phyloP scores from a whole-genome alignment of 2,797 vertebrate genomes.

The Cheirogaleus major region DNA sequence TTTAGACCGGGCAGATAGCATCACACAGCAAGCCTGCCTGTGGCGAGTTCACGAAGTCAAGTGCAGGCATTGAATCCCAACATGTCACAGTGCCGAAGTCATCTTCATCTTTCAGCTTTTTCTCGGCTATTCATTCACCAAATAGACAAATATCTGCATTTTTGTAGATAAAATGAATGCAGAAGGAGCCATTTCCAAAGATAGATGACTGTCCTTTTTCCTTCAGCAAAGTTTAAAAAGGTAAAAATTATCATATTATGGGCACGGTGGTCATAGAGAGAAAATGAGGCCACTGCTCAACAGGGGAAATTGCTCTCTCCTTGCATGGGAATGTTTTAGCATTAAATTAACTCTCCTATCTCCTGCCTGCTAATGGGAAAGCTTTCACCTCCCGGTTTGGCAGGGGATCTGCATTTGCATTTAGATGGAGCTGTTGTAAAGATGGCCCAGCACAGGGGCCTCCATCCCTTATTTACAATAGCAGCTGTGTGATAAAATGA shows the following conservation, averaged over 20 bases:
- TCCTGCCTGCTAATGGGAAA: slow-evolving; percentile 86
- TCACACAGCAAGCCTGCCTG: neutral
- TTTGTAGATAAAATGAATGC: slow-evolving; percentile 68
- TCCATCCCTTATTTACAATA: slow-evolving; percentile 83
- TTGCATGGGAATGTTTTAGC: slow-evolving; percentile 84
- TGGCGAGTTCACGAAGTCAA: slow-evolving; percentile 61
- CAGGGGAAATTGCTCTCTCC: slow-evolving; percentile 81
- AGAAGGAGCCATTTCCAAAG: slow-evolving; percentile 75
- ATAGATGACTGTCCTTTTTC: slow-evolving; percentile 77
- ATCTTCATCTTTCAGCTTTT: slow-evolving; percentile 68
- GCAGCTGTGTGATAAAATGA: slow-evolving; percentile 85
- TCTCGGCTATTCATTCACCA: slow-evolving; percentile 49
- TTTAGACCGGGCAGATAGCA: neutral
- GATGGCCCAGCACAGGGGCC: slow-evolving; percentile 68
- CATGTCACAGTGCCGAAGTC: neutral
- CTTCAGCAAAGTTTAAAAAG: slow-evolving; percentile 80
- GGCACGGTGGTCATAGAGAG: slow-evolving; percentile 82
- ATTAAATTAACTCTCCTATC: slow-evolving; percentile 88
- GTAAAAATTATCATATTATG: slow-evolving; percentile 85
- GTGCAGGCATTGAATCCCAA: slow-evolving; percentile 46
- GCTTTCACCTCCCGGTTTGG: slow-evolving; percentile 82
- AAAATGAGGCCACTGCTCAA: slow-evolving; percentile 83
- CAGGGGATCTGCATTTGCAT: slow-evolving; percentile 86
- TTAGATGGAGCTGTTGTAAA: slow-evolving; percentile 88
- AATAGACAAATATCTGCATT: slow-evolving; percentile 72